Base-by-base conservation (phyloP, 2,797 vertebrate species). In the Salmo trutta region DNA sequence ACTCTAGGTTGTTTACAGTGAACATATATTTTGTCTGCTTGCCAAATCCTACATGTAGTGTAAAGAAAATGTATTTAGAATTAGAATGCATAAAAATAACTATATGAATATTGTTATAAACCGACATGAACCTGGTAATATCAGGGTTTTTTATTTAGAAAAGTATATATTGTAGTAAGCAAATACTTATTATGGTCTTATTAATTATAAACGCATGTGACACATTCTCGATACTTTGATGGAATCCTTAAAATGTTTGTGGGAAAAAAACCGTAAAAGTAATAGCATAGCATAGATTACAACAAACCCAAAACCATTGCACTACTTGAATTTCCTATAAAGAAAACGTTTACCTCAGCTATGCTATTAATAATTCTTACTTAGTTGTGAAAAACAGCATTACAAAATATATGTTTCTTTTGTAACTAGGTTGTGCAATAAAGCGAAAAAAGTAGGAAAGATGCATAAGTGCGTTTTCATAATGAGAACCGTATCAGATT, bases 401-500 rank as follows among this genome's bases (percentile, higher is more conserved):
- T n/a, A 73, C 41, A 52, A 31, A 54, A 56, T 29, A 66, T 29
- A 27, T 67, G 52, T 73, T 17, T 33, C 53, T 54, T 33, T 54
- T 56, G 27, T 73, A 3, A 73, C 14, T 54, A 29, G 16, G 16
- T 56, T 29, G 52, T 19, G 71, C 19, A 29, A 53, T 53, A 29
- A 77, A 77, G 73, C 33, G 70, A 70, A 73, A 77, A 71, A 70
- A 66, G 51, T 10, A 36, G 71, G 71, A 82, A 81, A 81, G 62
- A 47, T 65, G 71, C 64, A 77, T 82, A 83, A 76, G 75, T 77
- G 74, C 74, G 85, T 86, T 88, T 88, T 88, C 88, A 84, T 80
- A 84, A 81, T 76, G 86, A 77, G 87, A 88, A 83, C 69, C 76
- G 51, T 86, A 93, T 95, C 93, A 86, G 81, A 93, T 95, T 94